Percentiles rank a stretch among this genome's conserved stretches.
Evolutionary conservation across 2,888 invertebrate genomes (phyloP).

Genomic region (Euzetes globulus): DNA sequence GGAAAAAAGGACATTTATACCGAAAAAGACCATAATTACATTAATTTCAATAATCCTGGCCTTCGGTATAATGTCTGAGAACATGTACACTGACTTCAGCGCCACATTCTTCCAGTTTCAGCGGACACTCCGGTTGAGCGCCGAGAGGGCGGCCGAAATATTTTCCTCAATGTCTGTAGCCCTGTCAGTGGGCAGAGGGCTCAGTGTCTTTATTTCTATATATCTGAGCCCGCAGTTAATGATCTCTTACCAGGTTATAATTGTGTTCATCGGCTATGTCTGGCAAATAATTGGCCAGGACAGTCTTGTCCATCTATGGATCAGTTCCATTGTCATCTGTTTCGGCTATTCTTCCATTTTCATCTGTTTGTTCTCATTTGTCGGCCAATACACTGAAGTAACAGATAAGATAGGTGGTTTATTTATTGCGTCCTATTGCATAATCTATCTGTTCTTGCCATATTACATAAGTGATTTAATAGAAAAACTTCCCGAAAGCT

Average conservation of each 20-base stretch:
- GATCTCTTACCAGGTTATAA: neutral
- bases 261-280: neutral
- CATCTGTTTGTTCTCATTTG: neutral
- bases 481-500: too few species aligned
- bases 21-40: neutral
- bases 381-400: neutral
- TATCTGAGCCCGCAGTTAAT: slow-evolving; percentile 20
- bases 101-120: slow-evolving; percentile 24
- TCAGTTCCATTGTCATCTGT: neutral
- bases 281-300: neutral
- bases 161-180: neutral
- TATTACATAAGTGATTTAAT: too few species aligned
- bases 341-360: slow-evolving; percentile 12
- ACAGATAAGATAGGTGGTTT: neutral
- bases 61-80: slow-evolving; percentile 11
- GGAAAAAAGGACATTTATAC: neutral
- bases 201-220: slow-evolving; percentile 23
- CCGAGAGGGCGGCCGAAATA: neutral
- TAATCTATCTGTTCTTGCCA: neutral
- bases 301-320: neutral
- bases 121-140: neutral
- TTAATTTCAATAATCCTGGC: neutral
- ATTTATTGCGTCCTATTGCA: neutral
- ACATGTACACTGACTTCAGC: slow-evolving; percentile 12
- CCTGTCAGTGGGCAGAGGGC: neutral